Percentiles rank a stretch among this genome's conserved stretches.
These are phyloP conservation scores for Podarcis lilfordi DNA, from an alignment of 2,797 vertebrate species.

Conservation along the genomic window DNA sequence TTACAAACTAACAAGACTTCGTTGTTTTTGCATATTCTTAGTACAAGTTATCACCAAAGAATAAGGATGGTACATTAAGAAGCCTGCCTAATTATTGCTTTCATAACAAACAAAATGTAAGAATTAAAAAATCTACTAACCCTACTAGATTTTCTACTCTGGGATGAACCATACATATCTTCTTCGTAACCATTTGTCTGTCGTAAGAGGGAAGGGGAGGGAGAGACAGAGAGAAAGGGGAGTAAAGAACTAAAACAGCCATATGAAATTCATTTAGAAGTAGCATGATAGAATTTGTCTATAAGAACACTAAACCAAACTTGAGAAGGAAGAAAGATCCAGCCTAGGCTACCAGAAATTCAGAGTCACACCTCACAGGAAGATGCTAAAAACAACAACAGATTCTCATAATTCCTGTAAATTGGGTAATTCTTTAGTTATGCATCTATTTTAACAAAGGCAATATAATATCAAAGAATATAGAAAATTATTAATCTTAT, in stretches of 20 bases:
- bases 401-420: not conserved
- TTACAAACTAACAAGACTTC: not conserved
- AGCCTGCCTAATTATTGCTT: not conserved
- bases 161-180: constrained; percentile 74
- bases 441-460: not conserved
- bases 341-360: not conserved
- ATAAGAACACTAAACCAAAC: not conserved
- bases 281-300: constrained; percentile 15
- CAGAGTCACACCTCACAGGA: constrained; percentile 1
- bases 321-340: constrained; percentile 15
- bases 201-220: constrained; percentile 19
- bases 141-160: constrained; percentile 85
- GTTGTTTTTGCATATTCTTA: not conserved
- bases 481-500: not conserved
- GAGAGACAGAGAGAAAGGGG: constrained; percentile 32
- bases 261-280: constrained; percentile 5
- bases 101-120: constrained; percentile 36
- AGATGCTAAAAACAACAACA: not conserved
- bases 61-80: not conserved
- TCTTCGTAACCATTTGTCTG: constrained; percentile 88
- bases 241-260: not conserved
- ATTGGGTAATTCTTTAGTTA: constrained; percentile 59
- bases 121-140: constrained; percentile 78
- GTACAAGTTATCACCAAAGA: not conserved
- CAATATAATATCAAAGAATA: not conserved